Base-by-base conservation (phyloP, 1,140 invertebrate genomes). In the Lordiphosa clarofinis region DNA sequence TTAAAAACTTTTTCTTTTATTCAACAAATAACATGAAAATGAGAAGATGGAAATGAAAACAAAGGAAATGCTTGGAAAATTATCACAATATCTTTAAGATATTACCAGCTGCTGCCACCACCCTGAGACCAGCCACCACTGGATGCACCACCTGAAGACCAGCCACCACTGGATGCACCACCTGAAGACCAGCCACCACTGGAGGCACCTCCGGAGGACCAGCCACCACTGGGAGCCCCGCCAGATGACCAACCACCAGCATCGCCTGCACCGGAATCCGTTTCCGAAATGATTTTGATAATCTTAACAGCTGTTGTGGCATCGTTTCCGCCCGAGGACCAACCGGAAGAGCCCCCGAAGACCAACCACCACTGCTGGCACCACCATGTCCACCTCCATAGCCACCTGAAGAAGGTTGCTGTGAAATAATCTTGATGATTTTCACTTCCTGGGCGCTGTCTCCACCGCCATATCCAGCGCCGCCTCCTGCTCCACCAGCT, bases 231-330 rank as follows among this genome's bases (percentile, higher is more conserved):
- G 28, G 19, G n/a, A 0, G 58, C 39, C 0, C 73, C 73, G 0
- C 43, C 57, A 0, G 64, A 60, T 0, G 63, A 50, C 75, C 74
- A 78, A 7, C 71, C 67, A 8, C 67, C 59, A 35, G 56, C 36
- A 37, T 65, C 68, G 5, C 72, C 67, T n/a, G 43, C 49, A 15
- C 59, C 67, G 12, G 56, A 31, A 12, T 61, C 56, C 40, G 52
- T 69, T 6, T 82, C 76, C 8, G 76, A 75, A 28, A 82, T 82
- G 47, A 82, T 73, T 53, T 82, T 82, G 12, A 82, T 69, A 44
- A 82, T 82, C 40, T 82, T 82, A 0, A 82, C 68, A n/a, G 76
- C 76, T 5, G 74, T 6, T 1, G 43, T 56, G 12, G 71, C 58
- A 13, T 75, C 71, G 9, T 31, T 49, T 31, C 50, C 72, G 11